Evolutionary conservation across 2,797 vertebrate genomes (phyloP), one percentile per base, ranked within the genome.

Genomic region (Coregonus ussuriensis): DNA sequence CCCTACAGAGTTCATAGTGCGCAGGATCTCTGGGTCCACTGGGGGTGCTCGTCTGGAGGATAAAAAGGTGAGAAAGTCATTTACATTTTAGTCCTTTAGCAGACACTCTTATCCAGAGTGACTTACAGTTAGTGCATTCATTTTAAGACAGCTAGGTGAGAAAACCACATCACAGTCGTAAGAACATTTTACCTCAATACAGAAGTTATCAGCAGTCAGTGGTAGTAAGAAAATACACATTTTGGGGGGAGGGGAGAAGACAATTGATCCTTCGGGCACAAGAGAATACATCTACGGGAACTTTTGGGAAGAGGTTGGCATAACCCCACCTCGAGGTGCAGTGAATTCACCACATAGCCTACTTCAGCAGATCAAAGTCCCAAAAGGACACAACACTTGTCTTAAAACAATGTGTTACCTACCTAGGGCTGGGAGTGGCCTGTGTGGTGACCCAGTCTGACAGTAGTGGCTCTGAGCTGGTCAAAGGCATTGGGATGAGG

Each of bases 1-100:
- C 0, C 98, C 98, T 53, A 99, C 98, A 0, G 97, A 98, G 92
- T 99, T 99, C 96, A 99, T 99, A 14, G 96, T 96, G 76, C 97
- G 97, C 51, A 99, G 87, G 75, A 99, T 99, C 83, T 99, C 98
- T 0, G 96, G 95, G 75, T 99, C 98, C 13, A 98, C 97, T 0
- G 96, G 94, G 18, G 98, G 98, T 51, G 97, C 97, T 85, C 95
- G 93, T 81, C 98, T 99, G 85, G 71, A 29, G 67, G 62, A 52
- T 80, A 66, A n/a, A 77, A 76, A 86, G 82, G 15, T 33, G 0
- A 51, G 35, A 35, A 35, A 14, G 41, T 47, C 2, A 47, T 47
- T 47, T 11, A 47, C 41, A 47, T 47, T 47, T 47, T 47, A 47
- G 9, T 13, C 41, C 41, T 47, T 13, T 47, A 47, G 41, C 41